These are phyloP conservation scores for Napeogenes sylphis DNA, from an alignment of 2,888 invertebrate genomes.

Conservation along the genomic window DNA sequence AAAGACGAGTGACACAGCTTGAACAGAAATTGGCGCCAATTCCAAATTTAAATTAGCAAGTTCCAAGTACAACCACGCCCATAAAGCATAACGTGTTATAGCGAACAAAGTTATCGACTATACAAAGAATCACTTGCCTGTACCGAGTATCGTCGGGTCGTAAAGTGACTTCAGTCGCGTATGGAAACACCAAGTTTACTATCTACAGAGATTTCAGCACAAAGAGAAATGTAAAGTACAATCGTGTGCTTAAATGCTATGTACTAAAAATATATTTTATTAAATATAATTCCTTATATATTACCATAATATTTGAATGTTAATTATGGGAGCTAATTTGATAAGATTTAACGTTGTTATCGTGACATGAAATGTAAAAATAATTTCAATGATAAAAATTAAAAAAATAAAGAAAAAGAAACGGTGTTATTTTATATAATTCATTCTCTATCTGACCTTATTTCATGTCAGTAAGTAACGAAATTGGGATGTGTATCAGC, in stretches of 20 bases:
- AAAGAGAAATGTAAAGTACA: constrained; percentile 41
- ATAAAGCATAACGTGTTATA: constrained; percentile 32
- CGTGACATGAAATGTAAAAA: too few species aligned
- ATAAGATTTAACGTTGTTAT: too few species aligned
- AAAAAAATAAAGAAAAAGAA: too few species aligned
- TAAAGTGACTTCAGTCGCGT: constrained; percentile 54
- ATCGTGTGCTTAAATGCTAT: constrained; percentile 20
- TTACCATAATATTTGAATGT: too few species aligned
- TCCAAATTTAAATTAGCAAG: constrained; percentile 46
- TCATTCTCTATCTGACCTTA: too few species aligned
- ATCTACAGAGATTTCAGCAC: constrained; percentile 57
- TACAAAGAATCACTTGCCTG: constrained; percentile 52
- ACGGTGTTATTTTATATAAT: too few species aligned
- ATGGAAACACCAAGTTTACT: constrained; percentile 49
- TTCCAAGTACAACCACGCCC: constrained; percentile 39
- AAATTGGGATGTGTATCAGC: too few species aligned
- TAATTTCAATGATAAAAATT: too few species aligned
- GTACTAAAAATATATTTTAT: too few species aligned
- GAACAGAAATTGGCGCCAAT: constrained; percentile 40
- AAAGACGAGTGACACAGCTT: constrained; percentile 1
- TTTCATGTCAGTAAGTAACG: too few species aligned
- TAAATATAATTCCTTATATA: too few species aligned
- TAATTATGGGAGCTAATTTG: too few species aligned
- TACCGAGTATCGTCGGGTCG: constrained; percentile 49
- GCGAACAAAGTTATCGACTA: constrained; percentile 45